Conservation (phyloP, 1,140 invertebrate genomes). For the Caenorhabditis brenneri region DNA sequence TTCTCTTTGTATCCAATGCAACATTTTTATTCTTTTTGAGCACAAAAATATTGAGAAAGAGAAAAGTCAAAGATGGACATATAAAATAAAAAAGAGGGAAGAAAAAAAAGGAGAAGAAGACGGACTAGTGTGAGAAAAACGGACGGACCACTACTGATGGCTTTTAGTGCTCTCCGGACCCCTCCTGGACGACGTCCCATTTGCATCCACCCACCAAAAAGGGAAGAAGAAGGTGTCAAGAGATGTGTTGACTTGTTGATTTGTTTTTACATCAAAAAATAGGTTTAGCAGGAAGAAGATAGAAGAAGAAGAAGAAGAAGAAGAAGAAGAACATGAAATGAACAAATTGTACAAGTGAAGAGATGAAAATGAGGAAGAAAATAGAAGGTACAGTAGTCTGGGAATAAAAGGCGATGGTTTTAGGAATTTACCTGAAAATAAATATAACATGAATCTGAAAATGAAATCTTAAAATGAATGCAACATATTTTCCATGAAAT, state of each 20-base stretch:
- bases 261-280: no score
- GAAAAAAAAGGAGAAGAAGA: neutral
- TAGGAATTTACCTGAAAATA: no score
- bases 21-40: neutral
- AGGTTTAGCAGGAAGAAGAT: neutral
- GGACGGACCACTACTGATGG: constrained; percentile 40
- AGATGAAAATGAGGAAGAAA: neutral
- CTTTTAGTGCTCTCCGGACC: constrained; percentile 1
- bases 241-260: constrained; percentile 31
- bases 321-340: neutral
- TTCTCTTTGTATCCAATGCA: neutral
- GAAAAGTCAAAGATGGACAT: neutral
- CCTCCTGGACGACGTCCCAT: neutral
- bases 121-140: constrained; percentile 35
- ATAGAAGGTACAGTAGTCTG: no score
- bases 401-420: no score
- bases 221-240: constrained; percentile 16
- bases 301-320: no score
- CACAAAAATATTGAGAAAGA: neutral
- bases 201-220: constrained; percentile 29
- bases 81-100: no score
- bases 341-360: neutral
- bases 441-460: no score
- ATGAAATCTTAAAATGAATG: no score
- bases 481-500: no score